Evolutionary conservation across 2,113 vertebrate species (phyloP).

Genomic region (Nothoprocta perdicaria): DNA sequence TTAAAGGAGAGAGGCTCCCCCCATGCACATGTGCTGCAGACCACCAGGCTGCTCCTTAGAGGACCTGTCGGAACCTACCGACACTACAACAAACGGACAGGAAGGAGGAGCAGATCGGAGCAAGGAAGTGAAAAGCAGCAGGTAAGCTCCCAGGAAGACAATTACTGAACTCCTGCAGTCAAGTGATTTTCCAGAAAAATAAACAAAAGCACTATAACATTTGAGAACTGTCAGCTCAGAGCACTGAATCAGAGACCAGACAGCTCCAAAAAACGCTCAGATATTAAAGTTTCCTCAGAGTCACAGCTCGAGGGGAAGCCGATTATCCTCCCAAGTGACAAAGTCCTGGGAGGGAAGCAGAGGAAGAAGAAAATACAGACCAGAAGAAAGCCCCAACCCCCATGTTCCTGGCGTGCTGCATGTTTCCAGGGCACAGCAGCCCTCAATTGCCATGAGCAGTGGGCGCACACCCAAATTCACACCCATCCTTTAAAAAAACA

Average conservation of each 20-base stretch:
- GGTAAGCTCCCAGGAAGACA: rapidly evolving
- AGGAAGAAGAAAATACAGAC: neutral
- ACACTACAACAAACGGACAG: neutral
- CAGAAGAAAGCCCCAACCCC: neutral
- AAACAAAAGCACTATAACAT: rapidly evolving
- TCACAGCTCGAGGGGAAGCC: rapidly evolving
- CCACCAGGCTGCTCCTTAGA: neutral
- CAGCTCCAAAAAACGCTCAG: neutral
- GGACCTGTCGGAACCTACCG: rapidly evolving
- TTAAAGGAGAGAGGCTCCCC: neutral
- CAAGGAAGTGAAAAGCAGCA: rapidly evolving
- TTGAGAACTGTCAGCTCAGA: neutral
- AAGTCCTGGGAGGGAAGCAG: neutral
- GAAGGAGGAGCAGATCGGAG: neutral
- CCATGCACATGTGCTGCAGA: neutral
- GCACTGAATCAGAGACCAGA: neutral
- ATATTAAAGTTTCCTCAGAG: rapidly evolving
- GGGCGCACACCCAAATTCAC: neutral
- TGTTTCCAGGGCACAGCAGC: rapidly evolving
- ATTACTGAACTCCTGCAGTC: rapidly evolving
- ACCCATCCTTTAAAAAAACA: neutral
- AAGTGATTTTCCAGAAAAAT: neutral
- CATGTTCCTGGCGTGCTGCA: neutral
- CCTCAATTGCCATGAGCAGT: neutral
- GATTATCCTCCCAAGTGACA: neutral